Conservation (phyloP, 1,140 invertebrate species). For the Penaeus chinensis region DNA sequence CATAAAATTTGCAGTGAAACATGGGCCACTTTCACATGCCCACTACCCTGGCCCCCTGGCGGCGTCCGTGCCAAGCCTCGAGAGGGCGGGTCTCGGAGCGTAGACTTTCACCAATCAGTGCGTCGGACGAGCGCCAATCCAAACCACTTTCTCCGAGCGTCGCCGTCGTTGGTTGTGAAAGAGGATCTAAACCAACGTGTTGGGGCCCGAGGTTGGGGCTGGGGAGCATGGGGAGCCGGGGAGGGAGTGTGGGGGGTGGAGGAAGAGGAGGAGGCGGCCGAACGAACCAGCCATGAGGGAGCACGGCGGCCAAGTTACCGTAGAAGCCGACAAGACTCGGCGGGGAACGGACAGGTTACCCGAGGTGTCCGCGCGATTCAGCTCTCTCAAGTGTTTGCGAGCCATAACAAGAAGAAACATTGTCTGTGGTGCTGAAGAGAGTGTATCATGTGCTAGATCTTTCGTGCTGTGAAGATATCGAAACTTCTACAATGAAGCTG, state of each 20-base stretch:
- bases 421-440: not conserved
- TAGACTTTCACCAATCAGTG: conserved; percentile 51
- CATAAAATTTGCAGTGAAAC: not conserved
- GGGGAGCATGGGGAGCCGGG: not conserved
- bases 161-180: conserved; percentile 37
- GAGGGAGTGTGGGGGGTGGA: not conserved
- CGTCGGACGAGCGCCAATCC: conserved; percentile 46
- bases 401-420: too few relatives aligned
- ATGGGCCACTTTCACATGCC: conserved; percentile 10
- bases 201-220: too few relatives aligned
- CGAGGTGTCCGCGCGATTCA: not conserved
- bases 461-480: not conserved
- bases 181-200: conserved; percentile 3
- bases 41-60: not conserved
- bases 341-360: conserved; percentile 13
- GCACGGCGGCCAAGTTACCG: not conserved
- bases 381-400: too few relatives aligned
- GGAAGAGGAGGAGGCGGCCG: not conserved
- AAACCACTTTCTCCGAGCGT: conserved; percentile 45
- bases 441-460: conserved; percentile 46
- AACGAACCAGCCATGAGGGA: not conserved
- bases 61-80: not conserved
- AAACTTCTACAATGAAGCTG: conserved; percentile 30
- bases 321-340: conserved; percentile 40
- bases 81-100: not conserved